Percentiles rank a stretch among this genome's conserved stretches.
phyloP scores from a whole-genome alignment of 1,140 invertebrate species.

The Aplysia californica region DNA sequence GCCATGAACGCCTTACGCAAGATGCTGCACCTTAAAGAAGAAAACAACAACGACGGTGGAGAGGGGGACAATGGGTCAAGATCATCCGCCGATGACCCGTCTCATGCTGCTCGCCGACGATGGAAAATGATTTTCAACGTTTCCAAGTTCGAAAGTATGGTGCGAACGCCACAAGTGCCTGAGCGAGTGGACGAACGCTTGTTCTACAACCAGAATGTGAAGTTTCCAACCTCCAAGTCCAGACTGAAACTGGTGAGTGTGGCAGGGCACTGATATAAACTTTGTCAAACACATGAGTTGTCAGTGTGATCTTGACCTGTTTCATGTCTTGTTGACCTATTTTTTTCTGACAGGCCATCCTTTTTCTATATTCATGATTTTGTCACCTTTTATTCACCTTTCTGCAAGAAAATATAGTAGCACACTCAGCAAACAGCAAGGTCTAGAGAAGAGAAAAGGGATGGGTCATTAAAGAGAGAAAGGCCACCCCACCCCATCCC shows the following conservation, averaged over 20 bases:
- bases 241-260: slow-evolving; percentile 20
- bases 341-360: too few species aligned
- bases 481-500: too few species aligned
- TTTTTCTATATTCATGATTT: too few species aligned
- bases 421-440: too few species aligned
- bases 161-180: slow-evolving; percentile 35
- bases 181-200: slow-evolving; percentile 33
- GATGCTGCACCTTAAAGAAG: slow-evolving; percentile 26
- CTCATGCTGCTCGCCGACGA: slow-evolving; percentile 32
- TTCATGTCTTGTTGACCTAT: too few species aligned
- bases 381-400: too few species aligned
- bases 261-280: too few species aligned
- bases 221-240: not conserved
- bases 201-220: slow-evolving; percentile 23
- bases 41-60: slow-evolving; percentile 39
- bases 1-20: slow-evolving; percentile 28
- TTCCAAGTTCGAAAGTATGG: slow-evolving; percentile 52
- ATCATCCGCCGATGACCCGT: not conserved
- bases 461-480: too few species aligned
- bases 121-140: slow-evolving; percentile 59
- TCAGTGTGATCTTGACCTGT: too few species aligned
- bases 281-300: too few species aligned
- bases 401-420: too few species aligned
- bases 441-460: too few species aligned
- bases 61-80: not conserved